Percentiles rank a stretch among this genome's conserved stretches.
phyloP scores from a whole-genome alignment of 2,113 vertebrate genomes.

The Poecilia latipinna region DNA sequence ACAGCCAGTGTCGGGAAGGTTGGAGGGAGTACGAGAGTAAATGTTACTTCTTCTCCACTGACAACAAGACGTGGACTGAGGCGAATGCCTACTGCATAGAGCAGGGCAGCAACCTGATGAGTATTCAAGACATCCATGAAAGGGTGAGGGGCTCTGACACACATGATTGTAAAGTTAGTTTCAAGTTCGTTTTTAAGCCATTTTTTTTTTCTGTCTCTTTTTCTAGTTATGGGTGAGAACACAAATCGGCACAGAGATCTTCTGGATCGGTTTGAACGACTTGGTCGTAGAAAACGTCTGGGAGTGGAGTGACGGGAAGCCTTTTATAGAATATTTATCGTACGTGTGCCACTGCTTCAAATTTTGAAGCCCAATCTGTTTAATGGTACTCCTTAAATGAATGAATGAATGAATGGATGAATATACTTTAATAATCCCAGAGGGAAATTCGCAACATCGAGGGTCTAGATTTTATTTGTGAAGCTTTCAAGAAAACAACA shows the following conservation, averaged over 20 bases:
- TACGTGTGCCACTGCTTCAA: conserved; percentile 46
- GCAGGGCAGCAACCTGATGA: conserved; percentile 74
- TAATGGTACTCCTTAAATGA: no score
- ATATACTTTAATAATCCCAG: neutral
- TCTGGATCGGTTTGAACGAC: conserved; percentile 83
- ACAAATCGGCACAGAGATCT: conserved; percentile 67
- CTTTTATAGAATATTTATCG: conserved; percentile 66
- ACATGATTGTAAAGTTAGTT: no score
- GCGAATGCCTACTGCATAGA: conserved; percentile 64
- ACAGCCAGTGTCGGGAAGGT: conserved; percentile 68
- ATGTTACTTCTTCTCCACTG: conserved; percentile 79
- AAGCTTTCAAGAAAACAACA: neutral
- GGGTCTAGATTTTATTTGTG: neutral
- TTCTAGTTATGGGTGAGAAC: conserved; percentile 78
- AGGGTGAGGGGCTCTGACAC: conserved; percentile 64
- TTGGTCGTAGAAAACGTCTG: conserved; percentile 60
- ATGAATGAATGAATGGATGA: no score
- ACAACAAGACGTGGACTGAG: conserved; percentile 69
- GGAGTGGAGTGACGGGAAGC: conserved; percentile 79
- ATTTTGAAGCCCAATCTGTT: neutral
- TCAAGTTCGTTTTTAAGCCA: neutral
- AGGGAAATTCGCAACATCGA: no score
- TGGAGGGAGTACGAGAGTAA: conserved; percentile 75
- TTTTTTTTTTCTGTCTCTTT: neutral
- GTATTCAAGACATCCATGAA: conserved; percentile 74